These are phyloP conservation scores for Euplexia lucipara DNA, from an alignment of 2,888 invertebrate species.

Conservation along the genomic window DNA sequence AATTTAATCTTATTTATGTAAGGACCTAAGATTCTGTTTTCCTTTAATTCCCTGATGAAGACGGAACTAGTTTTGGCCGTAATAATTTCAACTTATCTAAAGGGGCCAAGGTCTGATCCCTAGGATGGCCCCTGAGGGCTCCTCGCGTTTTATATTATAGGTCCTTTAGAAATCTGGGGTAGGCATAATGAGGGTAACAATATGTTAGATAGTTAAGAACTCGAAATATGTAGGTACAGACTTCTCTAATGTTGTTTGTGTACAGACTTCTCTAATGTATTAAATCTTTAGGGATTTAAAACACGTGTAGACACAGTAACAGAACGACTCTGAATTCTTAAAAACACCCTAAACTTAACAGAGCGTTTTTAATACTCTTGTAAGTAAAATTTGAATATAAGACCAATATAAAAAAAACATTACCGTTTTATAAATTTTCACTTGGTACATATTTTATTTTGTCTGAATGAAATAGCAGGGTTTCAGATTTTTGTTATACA, in stretches of 20 bases:
- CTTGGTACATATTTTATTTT: too few relatives aligned
- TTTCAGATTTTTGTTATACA: too few relatives aligned
- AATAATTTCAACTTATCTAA: slow-evolving; percentile 49
- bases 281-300: slow-evolving; percentile 13
- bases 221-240: slow-evolving; percentile 29
- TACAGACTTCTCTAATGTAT: slow-evolving; percentile 11
- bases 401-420: too few relatives aligned
- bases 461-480: too few relatives aligned
- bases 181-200: slow-evolving; percentile 44
- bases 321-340: neutral
- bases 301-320: neutral
- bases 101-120: slow-evolving; percentile 32
- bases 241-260: slow-evolving; percentile 26
- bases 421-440: too few relatives aligned
- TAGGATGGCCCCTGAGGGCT: slow-evolving; percentile 18
- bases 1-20: slow-evolving; percentile 48
- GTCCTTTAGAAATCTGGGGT: slow-evolving; percentile 48
- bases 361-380: too few relatives aligned
- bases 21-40: slow-evolving; percentile 18
- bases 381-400: too few relatives aligned
- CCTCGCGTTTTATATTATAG: slow-evolving; percentile 39
- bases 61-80: slow-evolving; percentile 19
- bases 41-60: slow-evolving; percentile 33
- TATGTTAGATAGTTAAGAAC: slow-evolving; percentile 35
- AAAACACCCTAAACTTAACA: neutral